Percentiles rank a stretch among this genome's conserved stretches.
These are phyloP conservation scores for Proteles cristata DNA, from an alignment of 2,113 vertebrate species.

Conservation along the genomic window DNA sequence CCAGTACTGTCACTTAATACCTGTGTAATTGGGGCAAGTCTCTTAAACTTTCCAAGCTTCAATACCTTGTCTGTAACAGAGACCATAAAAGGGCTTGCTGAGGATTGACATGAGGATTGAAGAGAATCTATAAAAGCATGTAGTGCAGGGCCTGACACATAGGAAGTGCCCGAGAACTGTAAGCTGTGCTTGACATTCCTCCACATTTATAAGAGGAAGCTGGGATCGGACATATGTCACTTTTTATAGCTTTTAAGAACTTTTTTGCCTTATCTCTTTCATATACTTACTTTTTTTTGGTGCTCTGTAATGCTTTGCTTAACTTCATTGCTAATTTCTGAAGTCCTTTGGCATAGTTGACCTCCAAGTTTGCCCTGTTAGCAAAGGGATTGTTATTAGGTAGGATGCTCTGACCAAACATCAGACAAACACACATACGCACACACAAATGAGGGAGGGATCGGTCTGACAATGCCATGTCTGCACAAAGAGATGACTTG, in stretches of 20 bases:
- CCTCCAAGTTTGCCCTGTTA: conserved; percentile 89
- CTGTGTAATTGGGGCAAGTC: neutral
- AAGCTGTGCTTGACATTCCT: neutral
- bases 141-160: neutral
- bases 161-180: neutral
- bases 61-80: neutral
- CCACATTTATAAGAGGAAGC: neutral
- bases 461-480: neutral
- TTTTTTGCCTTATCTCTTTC: conserved; percentile 13
- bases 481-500: neutral
- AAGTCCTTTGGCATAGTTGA: conserved; percentile 90
- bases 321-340: conserved; percentile 91
- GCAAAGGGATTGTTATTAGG: conserved; percentile 24
- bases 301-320: conserved; percentile 87
- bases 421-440: neutral
- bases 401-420: neutral
- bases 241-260: neutral
- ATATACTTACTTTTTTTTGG: conserved; percentile 89
- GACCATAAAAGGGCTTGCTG: neutral
- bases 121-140: neutral
- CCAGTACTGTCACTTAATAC: neutral
- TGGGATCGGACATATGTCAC: neutral
- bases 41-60: neutral
- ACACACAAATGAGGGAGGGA: neutral
- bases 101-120: neutral